Evolutionary conservation across 2,113 vertebrate genomes (phyloP), one percentile per base, ranked within the genome.

Genomic region (Lasiurus cinereus): DNA sequence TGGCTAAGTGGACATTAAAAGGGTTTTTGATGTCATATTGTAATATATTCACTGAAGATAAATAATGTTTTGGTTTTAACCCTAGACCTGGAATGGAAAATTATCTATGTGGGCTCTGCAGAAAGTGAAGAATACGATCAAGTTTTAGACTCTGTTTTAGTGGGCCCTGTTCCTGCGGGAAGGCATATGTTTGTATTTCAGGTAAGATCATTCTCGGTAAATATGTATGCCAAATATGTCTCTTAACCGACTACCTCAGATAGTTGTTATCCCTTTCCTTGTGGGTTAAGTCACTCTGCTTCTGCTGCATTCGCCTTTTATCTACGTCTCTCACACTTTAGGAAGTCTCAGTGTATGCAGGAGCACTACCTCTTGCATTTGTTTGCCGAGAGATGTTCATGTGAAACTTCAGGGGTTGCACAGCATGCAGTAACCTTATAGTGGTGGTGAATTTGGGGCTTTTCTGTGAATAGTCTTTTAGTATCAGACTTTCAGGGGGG

Each of bases 161-260:
- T 99, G 91, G 98, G 98, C 89, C 98, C 98, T 90, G 98, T 99
- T 97, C 98, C 98, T 95, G 98, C 98, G 0, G 98, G 98, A 96
- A 98, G 98, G 97, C 98, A 99, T 93, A 99, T 99, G 98, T 99
- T 99, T 98, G 98, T 99, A 96, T 99, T 99, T 98, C 98, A 99
- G 98, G 98, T 98, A 98, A 98, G 98, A 91, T 33, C 52, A 14
- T n/a, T 97, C 39, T 88, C 96, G 89, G 90, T 97, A 66, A 93
- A 27, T 8, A 0, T 84, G 66, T 93, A 80, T 96, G 50, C 27
- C 86, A 90, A 13, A 70, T 83, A 52, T 48, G 8, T 83, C 94
- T 89, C 27, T 87, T 79, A 64, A 72, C 62, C 78, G 77, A 91
- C 43, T 89, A 0, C 24, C 72, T 46, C 31, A 79, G 12, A 22